Percentiles rank a stretch among this genome's conserved stretches.
phyloP scores from a whole-genome alignment of 2,888 invertebrate species.

The Brenthis hecate region DNA sequence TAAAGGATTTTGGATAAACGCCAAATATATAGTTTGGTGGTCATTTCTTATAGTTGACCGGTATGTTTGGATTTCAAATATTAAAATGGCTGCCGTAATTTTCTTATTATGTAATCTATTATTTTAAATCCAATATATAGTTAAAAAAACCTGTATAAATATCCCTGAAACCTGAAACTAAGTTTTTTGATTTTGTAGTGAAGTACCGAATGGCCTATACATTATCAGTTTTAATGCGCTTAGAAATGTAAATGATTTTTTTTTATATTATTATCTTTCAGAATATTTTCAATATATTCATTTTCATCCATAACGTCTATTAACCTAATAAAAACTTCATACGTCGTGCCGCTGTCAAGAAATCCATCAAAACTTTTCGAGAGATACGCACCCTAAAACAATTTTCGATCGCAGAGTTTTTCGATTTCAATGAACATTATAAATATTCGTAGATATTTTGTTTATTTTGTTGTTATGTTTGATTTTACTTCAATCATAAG shows the following conservation, averaged over 20 bases:
- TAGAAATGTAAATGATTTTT: too few relatives aligned
- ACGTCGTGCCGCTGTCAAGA: constrained; percentile 20
- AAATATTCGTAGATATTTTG: constrained; percentile 4
- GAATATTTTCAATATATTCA: background rate
- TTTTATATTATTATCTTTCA: background rate
- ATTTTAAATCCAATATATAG: too few relatives aligned
- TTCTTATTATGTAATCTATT: too few relatives aligned
- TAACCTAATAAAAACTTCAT: constrained; percentile 21
- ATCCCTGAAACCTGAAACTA: too few relatives aligned
- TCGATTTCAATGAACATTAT: constrained; percentile 21
- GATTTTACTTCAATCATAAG: constrained; percentile 1
- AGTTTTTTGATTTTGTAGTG: too few relatives aligned
- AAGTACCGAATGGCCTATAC: too few relatives aligned
- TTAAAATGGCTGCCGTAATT: too few relatives aligned
- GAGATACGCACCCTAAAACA: constrained; percentile 23
- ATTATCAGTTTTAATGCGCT: too few relatives aligned
- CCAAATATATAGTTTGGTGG: constrained; percentile 1
- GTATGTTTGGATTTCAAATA: background rate
- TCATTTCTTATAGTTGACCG: background rate
- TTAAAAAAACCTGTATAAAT: too few relatives aligned
- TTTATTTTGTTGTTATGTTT: constrained; percentile 15
- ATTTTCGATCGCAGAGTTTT: constrained; percentile 22
- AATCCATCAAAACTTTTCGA: constrained; percentile 26
- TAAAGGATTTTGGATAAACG: constrained; percentile 6
- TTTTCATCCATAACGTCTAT: constrained; percentile 14